Evolutionary conservation across 1,140 invertebrate species (phyloP).

Genomic region (Ectropis grisescens): DNA sequence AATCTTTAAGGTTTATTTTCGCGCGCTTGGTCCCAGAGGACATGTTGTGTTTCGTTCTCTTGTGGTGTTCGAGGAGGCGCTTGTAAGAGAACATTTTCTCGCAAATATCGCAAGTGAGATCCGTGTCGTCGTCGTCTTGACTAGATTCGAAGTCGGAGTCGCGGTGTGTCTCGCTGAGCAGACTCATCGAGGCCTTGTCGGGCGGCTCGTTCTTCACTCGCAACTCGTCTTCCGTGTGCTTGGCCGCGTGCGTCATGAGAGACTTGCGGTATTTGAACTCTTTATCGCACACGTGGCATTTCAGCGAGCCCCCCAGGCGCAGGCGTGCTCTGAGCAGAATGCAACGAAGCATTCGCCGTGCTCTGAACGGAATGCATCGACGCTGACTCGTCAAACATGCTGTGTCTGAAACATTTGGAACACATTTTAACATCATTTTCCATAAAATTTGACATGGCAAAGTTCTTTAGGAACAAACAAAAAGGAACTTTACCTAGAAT

Average conservation of each 20-base stretch:
- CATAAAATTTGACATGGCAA: too few species aligned
- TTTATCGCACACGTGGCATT: conserved; percentile 49
- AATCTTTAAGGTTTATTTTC: conserved; percentile 48
- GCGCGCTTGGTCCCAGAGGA: conserved; percentile 47
- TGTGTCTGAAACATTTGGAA: conserved; percentile 30
- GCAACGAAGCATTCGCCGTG: conserved; percentile 8
- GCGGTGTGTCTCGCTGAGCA: conserved; percentile 17
- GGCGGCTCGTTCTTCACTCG: conserved; percentile 29
- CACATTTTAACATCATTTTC: too few species aligned
- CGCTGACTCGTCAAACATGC: conserved; percentile 31
- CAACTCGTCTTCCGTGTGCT: conserved; percentile 20
- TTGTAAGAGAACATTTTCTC: conserved; percentile 59
- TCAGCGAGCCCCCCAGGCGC: conserved; percentile 27
- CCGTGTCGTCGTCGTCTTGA: conserved; percentile 32
- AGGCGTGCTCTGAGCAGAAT: too few species aligned
- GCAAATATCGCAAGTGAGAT: conserved; percentile 56
- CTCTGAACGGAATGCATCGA: conserved; percentile 36
- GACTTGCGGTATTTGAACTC: conserved; percentile 55
- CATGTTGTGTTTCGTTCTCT: conserved; percentile 49
- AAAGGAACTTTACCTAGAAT: conserved; percentile 26
- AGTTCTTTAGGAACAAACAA: background rate
- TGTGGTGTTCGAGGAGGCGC: conserved; percentile 38
- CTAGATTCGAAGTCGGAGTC: conserved; percentile 36
- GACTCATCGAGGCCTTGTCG: conserved; percentile 19
- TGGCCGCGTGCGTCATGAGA: conserved; percentile 32